Conservation (phyloP, 2,113 vertebrate genomes). For the Egretta garzetta region DNA sequence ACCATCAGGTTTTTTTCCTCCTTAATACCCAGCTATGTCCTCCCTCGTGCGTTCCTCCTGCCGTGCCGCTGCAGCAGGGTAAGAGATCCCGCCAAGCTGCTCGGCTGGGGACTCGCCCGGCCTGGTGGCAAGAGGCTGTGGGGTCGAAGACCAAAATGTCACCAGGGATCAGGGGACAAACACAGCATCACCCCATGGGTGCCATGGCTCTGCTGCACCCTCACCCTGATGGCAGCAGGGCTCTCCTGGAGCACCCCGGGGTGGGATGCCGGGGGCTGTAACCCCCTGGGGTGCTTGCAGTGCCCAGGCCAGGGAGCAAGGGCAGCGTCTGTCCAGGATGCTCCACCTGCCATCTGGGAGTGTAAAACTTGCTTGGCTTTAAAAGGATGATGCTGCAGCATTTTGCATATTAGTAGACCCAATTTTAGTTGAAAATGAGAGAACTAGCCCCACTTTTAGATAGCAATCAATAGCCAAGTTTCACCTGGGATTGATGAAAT, state of each 20-base stretch:
- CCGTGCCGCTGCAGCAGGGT: accelerated
- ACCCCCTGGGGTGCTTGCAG: accelerated
- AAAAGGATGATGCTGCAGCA: accelerated
- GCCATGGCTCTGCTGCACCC: accelerated
- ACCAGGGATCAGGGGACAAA: neutral
- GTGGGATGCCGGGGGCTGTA: accelerated
- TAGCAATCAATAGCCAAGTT: neutral
- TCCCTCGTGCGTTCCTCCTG: accelerated
- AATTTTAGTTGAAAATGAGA: neutral
- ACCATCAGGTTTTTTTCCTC: accelerated
- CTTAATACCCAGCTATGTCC: accelerated
- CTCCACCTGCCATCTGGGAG: accelerated
- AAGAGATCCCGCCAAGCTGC: accelerated
- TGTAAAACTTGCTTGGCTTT: accelerated
- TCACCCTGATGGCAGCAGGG: neutral
- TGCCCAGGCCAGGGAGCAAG: no score
- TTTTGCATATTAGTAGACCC: accelerated
- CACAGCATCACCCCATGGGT: accelerated
- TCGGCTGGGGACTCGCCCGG: neutral
- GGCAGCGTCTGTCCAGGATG: accelerated
- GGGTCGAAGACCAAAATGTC: neutral
- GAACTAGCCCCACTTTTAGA: neutral
- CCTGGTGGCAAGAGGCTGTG: accelerated
- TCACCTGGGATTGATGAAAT: no score
- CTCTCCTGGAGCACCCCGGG: accelerated